These are phyloP conservation scores for Peromyscus polionotus DNA, from an alignment of 2,113 vertebrate species.

Conservation along the genomic window DNA sequence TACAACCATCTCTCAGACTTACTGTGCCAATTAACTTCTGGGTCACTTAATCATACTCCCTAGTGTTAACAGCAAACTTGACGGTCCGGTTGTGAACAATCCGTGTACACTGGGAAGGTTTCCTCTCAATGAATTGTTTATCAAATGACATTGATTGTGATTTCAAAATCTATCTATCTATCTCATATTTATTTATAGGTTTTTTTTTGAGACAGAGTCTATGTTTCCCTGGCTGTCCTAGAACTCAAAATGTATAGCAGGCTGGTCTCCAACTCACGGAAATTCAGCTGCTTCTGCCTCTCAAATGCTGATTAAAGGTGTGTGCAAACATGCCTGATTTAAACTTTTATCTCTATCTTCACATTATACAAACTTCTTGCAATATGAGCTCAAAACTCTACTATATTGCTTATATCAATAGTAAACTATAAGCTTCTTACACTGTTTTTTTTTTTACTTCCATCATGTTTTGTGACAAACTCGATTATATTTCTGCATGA, in stretches of 20 bases:
- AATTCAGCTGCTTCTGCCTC: neutral
- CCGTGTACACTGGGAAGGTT: neutral
- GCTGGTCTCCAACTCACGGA: neutral
- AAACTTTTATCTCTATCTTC: neutral
- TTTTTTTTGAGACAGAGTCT: neutral
- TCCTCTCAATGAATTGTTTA: neutral
- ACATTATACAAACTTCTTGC: neutral
- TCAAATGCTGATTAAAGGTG: neutral
- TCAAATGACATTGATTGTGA: neutral
- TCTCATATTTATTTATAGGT: neutral
- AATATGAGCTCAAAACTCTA: neutral
- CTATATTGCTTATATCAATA: neutral
- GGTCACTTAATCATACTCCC: neutral
- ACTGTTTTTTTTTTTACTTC: neutral
- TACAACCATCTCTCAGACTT: neutral
- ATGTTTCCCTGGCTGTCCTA: neutral
- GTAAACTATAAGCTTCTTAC: neutral
- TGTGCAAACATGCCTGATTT: neutral
- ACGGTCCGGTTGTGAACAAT: neutral
- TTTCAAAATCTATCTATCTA: neutral
- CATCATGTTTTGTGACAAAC: neutral
- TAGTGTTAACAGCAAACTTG: neutral
- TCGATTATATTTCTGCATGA: neutral
- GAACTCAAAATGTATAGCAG: neutral
- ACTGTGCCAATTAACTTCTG: conserved; percentile 28